These are phyloP conservation scores for Drosophila ambigua DNA, from an alignment of 1,140 invertebrate species.

Conservation along the genomic window DNA sequence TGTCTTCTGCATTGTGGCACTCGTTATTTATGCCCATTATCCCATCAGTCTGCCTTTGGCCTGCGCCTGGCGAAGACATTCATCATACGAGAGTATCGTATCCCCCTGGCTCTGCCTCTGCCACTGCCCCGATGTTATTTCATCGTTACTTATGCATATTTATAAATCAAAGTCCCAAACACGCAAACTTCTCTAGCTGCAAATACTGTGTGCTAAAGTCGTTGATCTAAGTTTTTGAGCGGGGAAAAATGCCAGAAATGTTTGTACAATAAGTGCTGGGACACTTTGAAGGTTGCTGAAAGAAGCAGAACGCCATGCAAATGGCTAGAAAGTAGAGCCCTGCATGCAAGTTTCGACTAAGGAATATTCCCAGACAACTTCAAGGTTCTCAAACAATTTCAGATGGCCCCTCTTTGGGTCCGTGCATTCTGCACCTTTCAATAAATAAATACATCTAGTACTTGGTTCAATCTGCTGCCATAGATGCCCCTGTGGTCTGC, in stretches of 20 bases:
- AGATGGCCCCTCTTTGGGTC: too few relatives aligned
- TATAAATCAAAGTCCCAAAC: constrained; percentile 78
- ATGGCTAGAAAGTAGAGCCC: neutral
- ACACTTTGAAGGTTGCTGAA: constrained; percentile 29
- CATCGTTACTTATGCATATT: constrained; percentile 63
- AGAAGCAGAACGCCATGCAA: neutral
- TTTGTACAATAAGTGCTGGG: constrained; percentile 59
- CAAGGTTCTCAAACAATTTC: too few relatives aligned
- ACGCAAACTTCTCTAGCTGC: constrained; percentile 58
- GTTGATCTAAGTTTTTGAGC: constrained; percentile 62
- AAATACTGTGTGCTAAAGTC: constrained; percentile 43
- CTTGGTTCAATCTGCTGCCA: neutral
- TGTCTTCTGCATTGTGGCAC: constrained; percentile 38
- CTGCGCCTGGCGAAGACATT: constrained; percentile 69
- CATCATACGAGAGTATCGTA: constrained; percentile 52
- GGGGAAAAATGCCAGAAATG: constrained; percentile 48
- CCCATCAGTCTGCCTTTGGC: constrained; percentile 25
- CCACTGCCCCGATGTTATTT: constrained; percentile 54
- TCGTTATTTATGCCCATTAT: constrained; percentile 60
- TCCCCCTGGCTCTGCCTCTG: too few relatives aligned
- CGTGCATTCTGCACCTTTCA: too few relatives aligned
- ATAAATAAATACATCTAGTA: too few relatives aligned
- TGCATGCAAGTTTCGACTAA: neutral
- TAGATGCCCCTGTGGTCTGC: neutral
- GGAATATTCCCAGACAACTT: neutral